Evolutionary conservation across 2,888 invertebrate species (phyloP).

Genomic region (Alloplasta piceator): DNA sequence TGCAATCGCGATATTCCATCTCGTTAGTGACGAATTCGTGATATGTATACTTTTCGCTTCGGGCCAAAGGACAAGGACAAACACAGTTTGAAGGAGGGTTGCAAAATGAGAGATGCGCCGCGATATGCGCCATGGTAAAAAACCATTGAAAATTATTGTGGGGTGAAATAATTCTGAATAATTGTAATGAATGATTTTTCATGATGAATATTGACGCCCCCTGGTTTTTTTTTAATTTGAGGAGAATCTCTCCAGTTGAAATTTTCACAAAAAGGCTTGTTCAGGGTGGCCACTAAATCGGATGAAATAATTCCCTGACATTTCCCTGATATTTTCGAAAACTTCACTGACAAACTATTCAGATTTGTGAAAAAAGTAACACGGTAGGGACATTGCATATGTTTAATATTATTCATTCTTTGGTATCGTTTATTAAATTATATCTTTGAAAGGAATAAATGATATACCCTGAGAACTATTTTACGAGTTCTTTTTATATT

Average conservation of each 20-base stretch:
- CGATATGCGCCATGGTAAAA: not conserved
- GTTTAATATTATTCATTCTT: too few relatives aligned
- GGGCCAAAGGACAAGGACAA: not conserved
- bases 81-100: not conserved
- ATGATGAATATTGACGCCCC: not conserved
- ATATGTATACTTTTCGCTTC: slow-evolving; percentile 38
- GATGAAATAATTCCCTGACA: too few relatives aligned
- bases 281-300: too few relatives aligned
- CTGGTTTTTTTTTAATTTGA: not conserved
- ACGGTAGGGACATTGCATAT: too few relatives aligned
- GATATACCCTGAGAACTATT: too few relatives aligned
- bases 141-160: not conserved
- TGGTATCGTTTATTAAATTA: too few relatives aligned
- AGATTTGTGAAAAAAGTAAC: too few relatives aligned
- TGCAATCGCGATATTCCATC: slow-evolving; percentile 24
- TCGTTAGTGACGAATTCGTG: slow-evolving; percentile 48
- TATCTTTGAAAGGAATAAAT: too few relatives aligned
- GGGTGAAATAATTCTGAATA: not conserved
- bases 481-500: too few relatives aligned
- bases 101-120: not conserved
- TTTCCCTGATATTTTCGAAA: too few relatives aligned
- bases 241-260: not conserved
- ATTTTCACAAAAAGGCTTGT: too few relatives aligned
- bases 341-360: too few relatives aligned
- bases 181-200: not conserved